phyloP scores from a whole-genome alignment of 2,797 vertebrate genomes.

The Pampus argenteus region DNA sequence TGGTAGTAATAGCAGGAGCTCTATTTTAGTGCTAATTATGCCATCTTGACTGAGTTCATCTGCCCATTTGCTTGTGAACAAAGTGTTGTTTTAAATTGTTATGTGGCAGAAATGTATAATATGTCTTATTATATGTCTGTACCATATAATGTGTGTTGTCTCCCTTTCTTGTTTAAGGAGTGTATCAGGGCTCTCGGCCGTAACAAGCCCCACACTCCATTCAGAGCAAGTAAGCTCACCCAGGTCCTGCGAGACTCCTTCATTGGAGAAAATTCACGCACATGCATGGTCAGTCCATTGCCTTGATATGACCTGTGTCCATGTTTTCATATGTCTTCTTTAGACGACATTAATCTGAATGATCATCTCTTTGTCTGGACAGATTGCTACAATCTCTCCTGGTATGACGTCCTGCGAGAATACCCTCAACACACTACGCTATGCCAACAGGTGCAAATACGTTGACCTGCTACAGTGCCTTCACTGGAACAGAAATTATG shows the following conservation, averaged over 20 bases:
- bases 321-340: not conserved
- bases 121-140: not conserved
- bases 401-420: slow-evolving; percentile 99
- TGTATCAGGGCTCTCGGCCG: slow-evolving; percentile 97
- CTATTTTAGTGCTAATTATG: not conserved
- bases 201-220: slow-evolving; percentile 97
- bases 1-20: not conserved
- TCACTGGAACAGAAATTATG: not conserved
- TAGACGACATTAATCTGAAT: not conserved
- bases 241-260: slow-evolving; percentile 99
- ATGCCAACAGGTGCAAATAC: slow-evolving; percentile 94
- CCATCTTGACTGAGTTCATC: not conserved
- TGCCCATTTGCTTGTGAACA: not conserved
- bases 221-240: slow-evolving; percentile 98
- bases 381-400: slow-evolving; percentile 99
- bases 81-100: not conserved
- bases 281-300: slow-evolving; percentile 92
- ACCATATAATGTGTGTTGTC: rapidly evolving
- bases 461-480: not conserved
- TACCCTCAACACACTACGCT: slow-evolving; percentile 97
- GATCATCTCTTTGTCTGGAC: slow-evolving; percentile 22
- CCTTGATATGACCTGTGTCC: not conserved
- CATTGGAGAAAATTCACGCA: slow-evolving; percentile 97
- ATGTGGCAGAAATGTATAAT: not conserved
- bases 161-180: slow-evolving; percentile 82